Base-by-base conservation (phyloP, 1,140 invertebrate genomes). In the Caerostris darwini region DNA sequence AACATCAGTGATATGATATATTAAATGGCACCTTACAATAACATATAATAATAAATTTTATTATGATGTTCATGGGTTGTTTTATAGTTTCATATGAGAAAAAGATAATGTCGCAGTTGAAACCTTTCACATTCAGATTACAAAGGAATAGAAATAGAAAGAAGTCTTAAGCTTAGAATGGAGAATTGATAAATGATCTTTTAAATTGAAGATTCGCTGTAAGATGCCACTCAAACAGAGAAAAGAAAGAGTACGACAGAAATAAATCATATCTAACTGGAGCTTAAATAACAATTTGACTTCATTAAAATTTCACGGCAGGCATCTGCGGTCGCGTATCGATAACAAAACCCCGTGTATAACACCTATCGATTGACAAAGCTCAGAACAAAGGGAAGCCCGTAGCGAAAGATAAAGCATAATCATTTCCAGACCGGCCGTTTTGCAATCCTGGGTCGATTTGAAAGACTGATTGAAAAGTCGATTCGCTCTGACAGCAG, bases 391-490 rank as follows among this genome's bases (percentile, higher is more conserved):
- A 64, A 83, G 71, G 19, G 69, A 92, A 5, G 5, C 58, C 34
- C 81, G 90, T 67, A n/a, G 19, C 61, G 77, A 5, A 54, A 61
- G 90, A 92, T 92, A 85, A 85, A 64, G 59, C 81, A 50, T 92
- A 92, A 92, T 92, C 77, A 81, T 92, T 92, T 91, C 85, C 8
- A 19, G 14, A 53, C 88, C 14, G 56, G 67, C 8, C 77, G 34
- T 85, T 92, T 92, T 67, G 83, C 54, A 93, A 93, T 87, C 82
- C 67, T 56, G n/a, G 92, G 77, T 93, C 83, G 92, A 92, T 92
- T 85, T 58, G 90, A 92, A 69, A 92, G 90, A 92, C 71, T 85
- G 90, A 93, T 93, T 87, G 83, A 85, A 83, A 93, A 83, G 92
- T 93, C 92, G 92, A 93, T 93, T 86, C n/a, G 10, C 10, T 8